Conservation (phyloP, 2,888 invertebrate genomes). For the Drosophila ezoana region DNA sequence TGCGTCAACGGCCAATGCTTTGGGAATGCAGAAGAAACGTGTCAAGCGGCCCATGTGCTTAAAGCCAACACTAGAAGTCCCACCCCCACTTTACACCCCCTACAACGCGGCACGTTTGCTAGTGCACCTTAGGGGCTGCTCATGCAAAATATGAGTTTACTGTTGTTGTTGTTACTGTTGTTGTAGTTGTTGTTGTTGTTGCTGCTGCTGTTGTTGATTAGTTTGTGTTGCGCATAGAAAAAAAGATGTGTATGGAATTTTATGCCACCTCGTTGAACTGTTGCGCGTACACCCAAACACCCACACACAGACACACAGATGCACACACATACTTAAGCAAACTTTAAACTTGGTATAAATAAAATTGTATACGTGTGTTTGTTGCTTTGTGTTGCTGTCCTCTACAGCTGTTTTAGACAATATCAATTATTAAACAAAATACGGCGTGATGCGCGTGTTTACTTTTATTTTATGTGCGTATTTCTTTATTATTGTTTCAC, state of each 20-base stretch:
- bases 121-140: conserved; percentile 41
- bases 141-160: conserved; percentile 48
- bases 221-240: conserved; percentile 57
- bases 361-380: conserved; percentile 14
- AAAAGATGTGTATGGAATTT: conserved; percentile 29
- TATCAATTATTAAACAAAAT: conserved; percentile 41
- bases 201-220: conserved; percentile 46
- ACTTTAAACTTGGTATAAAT: conserved; percentile 20
- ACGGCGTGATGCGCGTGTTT: conserved; percentile 35
- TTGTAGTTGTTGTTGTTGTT: conserved; percentile 19
- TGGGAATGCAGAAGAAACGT: conserved; percentile 50
- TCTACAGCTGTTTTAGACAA: conserved; percentile 19
- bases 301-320: conserved; percentile 4
- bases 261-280: conserved; percentile 58
- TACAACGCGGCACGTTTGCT: conserved; percentile 1
- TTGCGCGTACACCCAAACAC: conserved; percentile 46
- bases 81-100: not conserved
- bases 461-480: conserved; percentile 21
- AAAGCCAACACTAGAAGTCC: conserved; percentile 10
- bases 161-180: conserved; percentile 3
- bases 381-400: conserved; percentile 3
- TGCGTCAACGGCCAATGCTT: conserved; percentile 41
- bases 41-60: conserved; percentile 48
- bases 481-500: conserved; percentile 47
- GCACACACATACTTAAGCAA: conserved; percentile 7